Base-by-base conservation (phyloP, 2,113 vertebrate genomes). In the Pluvialis apricaria region DNA sequence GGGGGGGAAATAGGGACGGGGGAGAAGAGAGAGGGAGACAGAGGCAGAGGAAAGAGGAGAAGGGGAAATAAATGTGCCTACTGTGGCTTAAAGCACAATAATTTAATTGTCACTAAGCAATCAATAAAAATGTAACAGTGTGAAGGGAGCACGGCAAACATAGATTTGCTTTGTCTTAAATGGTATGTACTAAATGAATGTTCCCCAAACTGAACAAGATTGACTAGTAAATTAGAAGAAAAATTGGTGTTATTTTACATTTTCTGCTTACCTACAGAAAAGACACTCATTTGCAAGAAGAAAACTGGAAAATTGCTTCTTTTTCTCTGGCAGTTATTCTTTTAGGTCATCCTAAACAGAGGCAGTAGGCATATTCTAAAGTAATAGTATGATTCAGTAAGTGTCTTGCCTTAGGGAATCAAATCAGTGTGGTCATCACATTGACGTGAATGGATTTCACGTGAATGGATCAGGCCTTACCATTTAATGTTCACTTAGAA, bases 181-280 rank as follows among this genome's bases (percentile, higher is more conserved):
- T 80, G 86, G 58, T 89, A 94, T 61, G 54, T 85, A 77, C 70
- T 87, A 82, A 97, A 97, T 34, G 62, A 89, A 92, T 55, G 86
- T 62, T 96, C 90, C 62, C 80, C 73, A 96, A 91, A 94, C 73
- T 89, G 94, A 94, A 72, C 66, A 94, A 87, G 86, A 96, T 94
- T 95, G 92, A 96, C 92, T 95, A 85, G 91, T 91, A 97, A 95
- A 95, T 96, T 79, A 94, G 86, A 95, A 95, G 91, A 93, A 91
- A 97, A 97, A 95, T 92, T 88, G 94, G 69, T 95, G 94, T 92
- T 94, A 90, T 92, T 96, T 96, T 95, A 88, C 47, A 81, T 96
- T 96, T 96, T 92, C 75, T 96, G 84, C 87, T 97, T 94, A 88
- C 94, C 92, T 92, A 83, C 71, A 62, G 81, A 92, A 94, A 92